Percentiles rank a stretch among this genome's conserved stretches.
Conservation (phyloP, 2,888 invertebrate genomes). For the Villa cingulata region DNA sequence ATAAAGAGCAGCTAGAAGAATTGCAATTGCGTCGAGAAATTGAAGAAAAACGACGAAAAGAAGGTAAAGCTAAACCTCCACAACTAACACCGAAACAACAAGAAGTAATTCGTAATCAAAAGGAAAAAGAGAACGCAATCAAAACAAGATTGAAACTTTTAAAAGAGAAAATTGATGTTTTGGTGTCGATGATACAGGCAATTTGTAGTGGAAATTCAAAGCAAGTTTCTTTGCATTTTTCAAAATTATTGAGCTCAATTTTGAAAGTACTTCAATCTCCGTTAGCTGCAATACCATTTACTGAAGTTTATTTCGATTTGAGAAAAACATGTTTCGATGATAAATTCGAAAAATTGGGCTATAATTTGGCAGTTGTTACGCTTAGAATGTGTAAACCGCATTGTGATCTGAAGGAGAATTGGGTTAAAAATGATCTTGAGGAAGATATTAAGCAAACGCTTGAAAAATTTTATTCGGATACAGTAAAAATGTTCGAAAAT, state of each 20-base stretch:
- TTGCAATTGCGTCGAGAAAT: constrained; percentile 81
- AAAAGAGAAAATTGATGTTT: constrained; percentile 26
- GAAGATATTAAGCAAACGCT: constrained; percentile 52
- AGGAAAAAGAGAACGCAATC: constrained; percentile 70
- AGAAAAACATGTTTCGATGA: constrained; percentile 40
- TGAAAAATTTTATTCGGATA: constrained; percentile 38
- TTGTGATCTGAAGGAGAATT: constrained; percentile 61
- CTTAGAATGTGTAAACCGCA: constrained; percentile 63
- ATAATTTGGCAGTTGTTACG: constrained; percentile 55
- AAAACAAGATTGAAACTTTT: constrained; percentile 52
- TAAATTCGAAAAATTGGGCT: constrained; percentile 38
- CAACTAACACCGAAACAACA: constrained; percentile 78
- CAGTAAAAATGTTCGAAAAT: constrained; percentile 29
- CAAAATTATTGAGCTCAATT: constrained; percentile 25
- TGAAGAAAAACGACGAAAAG: constrained; percentile 71
- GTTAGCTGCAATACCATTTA: constrained; percentile 56
- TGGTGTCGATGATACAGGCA: constrained; percentile 29
- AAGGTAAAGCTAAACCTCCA: constrained; percentile 62
- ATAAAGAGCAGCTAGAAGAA: constrained; percentile 93
- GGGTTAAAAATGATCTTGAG: constrained; percentile 58
- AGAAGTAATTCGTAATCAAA: constrained; percentile 75
- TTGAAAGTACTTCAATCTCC: constrained; percentile 52
- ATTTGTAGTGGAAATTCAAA: constrained; percentile 27
- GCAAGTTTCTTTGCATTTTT: constrained; percentile 28
- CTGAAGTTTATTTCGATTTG: constrained; percentile 47